A percentile compares a stretch with the other conserved stretches of the same genome.
Evolutionary conservation across 35 echinoderm and acorn worm species (phyloP).

Genomic region (Eucidaris tribuloides): DNA sequence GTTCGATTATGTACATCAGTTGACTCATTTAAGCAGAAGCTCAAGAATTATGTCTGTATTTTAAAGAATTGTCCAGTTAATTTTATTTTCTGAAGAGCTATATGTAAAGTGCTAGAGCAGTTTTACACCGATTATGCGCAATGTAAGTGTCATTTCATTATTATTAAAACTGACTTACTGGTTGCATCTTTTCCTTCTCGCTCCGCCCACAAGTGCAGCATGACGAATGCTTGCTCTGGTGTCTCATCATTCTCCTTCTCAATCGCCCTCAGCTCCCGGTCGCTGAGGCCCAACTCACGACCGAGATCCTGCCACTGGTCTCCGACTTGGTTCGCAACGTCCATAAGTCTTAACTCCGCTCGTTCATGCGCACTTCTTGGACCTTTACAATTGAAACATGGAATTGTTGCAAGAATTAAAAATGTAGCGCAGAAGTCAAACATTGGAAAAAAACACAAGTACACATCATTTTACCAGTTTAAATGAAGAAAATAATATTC

Average conservation of each 20-base stretch:
- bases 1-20: no score
- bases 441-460: no score
- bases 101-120: no score
- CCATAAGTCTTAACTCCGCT: slow-evolving; percentile 86
- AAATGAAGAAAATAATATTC: background rate
- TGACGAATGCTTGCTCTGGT: slow-evolving; percentile 91
- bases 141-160: no score
- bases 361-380: slow-evolving; percentile 72
- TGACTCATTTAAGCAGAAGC: no score
- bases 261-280: slow-evolving; percentile 82
- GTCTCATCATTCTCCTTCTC: slow-evolving; percentile 92
- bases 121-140: no score
- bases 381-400: slow-evolving; percentile 19
- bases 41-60: no score
- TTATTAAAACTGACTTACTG: slow-evolving; percentile 45
- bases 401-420: no score
- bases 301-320: slow-evolving; percentile 88
- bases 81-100: no score
- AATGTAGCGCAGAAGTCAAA: no score
- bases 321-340: slow-evolving; percentile 70
- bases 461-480: no score
- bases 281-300: slow-evolving; percentile 66
- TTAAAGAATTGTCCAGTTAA: no score
- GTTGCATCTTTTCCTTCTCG: slow-evolving; percentile 68
- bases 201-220: slow-evolving; percentile 89